A percentile compares a stretch with the other conserved stretches of the same genome.
Evolutionary conservation across 2,888 invertebrate genomes (phyloP).

Genomic region (Plagodis dolabraria): DNA sequence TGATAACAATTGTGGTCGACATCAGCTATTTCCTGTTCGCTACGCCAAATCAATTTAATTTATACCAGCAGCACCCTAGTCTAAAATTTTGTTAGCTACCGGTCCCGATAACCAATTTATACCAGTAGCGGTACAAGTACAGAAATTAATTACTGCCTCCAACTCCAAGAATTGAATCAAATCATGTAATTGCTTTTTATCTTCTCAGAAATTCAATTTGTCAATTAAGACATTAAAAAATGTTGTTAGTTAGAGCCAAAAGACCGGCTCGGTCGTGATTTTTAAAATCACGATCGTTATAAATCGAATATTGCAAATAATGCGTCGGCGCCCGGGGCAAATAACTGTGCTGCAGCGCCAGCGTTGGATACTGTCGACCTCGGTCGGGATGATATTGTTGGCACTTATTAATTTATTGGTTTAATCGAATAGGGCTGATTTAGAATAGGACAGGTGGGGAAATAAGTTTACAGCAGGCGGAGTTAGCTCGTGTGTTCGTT

Average conservation of each 20-base stretch:
- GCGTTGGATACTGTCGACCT: conserved; percentile 58
- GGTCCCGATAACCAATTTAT: conserved; percentile 46
- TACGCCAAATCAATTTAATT: conserved; percentile 47
- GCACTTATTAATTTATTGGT: conserved; percentile 75
- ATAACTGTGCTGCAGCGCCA: conserved; percentile 55
- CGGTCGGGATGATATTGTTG: conserved; percentile 65
- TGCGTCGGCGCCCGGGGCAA: conserved; percentile 67
- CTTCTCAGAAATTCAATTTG: conserved; percentile 59
- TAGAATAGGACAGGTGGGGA: conserved; percentile 74
- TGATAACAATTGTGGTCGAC: conserved; percentile 62
- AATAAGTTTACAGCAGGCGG: conserved; percentile 75
- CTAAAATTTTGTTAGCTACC: conserved; percentile 48
- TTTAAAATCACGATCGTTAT: conserved; percentile 68
- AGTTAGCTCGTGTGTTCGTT: conserved; percentile 67
- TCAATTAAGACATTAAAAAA: conserved; percentile 69
- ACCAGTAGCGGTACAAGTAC: conserved; percentile 49
- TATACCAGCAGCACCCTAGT: conserved; percentile 34
- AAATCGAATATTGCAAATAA: conserved; percentile 76
- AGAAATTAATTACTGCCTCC: conserved; percentile 51
- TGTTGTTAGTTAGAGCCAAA: conserved; percentile 46
- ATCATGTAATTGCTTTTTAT: conserved; percentile 54
- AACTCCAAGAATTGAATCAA: conserved; percentile 52
- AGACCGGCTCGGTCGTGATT: conserved; percentile 57
- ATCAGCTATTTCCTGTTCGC: conserved; percentile 68
- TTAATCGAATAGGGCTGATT: conserved; percentile 73